phyloP scores from a whole-genome alignment of 2,797 vertebrate species.

The Pseudochaenichthys georgianus region DNA sequence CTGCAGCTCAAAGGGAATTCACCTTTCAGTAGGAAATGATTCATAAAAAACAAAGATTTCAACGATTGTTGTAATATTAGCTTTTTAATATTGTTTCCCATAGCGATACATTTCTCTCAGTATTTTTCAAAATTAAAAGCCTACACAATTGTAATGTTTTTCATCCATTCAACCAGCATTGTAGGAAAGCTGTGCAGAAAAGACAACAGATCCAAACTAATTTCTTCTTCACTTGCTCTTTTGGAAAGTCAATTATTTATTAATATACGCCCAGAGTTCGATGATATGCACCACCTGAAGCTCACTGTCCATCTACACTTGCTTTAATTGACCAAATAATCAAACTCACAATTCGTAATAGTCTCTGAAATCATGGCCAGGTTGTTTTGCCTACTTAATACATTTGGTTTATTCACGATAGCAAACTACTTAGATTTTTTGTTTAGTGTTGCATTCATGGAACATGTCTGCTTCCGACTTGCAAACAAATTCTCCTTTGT shows the following conservation, averaged over 20 bases:
- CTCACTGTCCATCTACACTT: not conserved
- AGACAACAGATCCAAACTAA: too few relatives aligned
- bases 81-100: not conserved
- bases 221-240: slow-evolving; percentile 1
- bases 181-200: too few relatives aligned
- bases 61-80: not conserved
- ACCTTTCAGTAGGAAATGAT: not conserved
- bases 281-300: not conserved
- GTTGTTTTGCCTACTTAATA: not conserved
- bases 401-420: too few relatives aligned
- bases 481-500: not conserved
- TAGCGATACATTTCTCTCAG: too few relatives aligned
- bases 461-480: not conserved
- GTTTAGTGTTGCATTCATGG: not conserved
- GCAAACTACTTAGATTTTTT: not conserved
- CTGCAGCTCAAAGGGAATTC: not conserved
- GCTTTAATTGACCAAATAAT: not conserved
- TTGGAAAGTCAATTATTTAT: not conserved
- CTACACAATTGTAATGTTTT: too few relatives aligned
- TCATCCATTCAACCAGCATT: too few relatives aligned
- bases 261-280: not conserved
- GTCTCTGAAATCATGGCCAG: not conserved
- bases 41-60: not conserved
- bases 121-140: too few relatives aligned
- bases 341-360: not conserved